Evolutionary conservation across 2,888 invertebrate genomes (phyloP).

Genomic region (Strigamia maritima): DNA sequence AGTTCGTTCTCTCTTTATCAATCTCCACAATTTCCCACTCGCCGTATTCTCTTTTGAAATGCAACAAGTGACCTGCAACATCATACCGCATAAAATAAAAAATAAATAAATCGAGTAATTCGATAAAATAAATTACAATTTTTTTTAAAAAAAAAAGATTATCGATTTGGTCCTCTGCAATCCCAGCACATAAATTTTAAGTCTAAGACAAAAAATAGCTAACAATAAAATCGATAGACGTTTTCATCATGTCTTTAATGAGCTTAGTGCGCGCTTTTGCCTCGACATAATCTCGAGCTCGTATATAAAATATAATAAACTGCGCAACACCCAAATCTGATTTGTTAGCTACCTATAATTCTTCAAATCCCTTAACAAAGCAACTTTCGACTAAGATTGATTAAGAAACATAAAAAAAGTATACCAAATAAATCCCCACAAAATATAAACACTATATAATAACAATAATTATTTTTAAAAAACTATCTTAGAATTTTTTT

Average conservation of each 20-base stretch:
- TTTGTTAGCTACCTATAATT: constrained; percentile 32
- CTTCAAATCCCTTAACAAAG: constrained; percentile 24
- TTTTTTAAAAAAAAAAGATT: background rate
- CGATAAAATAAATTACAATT: too few relatives aligned
- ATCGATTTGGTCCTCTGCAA: background rate
- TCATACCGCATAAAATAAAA: background rate
- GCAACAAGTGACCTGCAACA: constrained; percentile 39
- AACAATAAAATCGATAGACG: constrained; percentile 14
- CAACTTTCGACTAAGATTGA: constrained; percentile 30
- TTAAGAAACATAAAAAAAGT: background rate
- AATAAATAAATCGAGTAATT: background rate
- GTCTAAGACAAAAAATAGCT: background rate
- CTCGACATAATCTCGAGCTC: constrained; percentile 22
- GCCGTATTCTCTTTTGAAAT: constrained; percentile 37
- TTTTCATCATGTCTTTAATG: constrained; percentile 20
- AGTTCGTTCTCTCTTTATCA: constrained; percentile 31
- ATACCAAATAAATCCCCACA: background rate
- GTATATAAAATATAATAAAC: constrained; percentile 31
- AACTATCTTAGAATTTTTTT: background rate
- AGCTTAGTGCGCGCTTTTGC: constrained; percentile 21
- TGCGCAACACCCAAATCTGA: constrained; percentile 13
- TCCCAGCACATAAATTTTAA: background rate
- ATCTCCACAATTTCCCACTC: constrained; percentile 41
- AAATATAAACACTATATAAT: background rate
- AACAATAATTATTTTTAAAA: background rate